Evolutionary conservation across 2,113 vertebrate genomes (phyloP).

Genomic region (Morone chrysops): DNA sequence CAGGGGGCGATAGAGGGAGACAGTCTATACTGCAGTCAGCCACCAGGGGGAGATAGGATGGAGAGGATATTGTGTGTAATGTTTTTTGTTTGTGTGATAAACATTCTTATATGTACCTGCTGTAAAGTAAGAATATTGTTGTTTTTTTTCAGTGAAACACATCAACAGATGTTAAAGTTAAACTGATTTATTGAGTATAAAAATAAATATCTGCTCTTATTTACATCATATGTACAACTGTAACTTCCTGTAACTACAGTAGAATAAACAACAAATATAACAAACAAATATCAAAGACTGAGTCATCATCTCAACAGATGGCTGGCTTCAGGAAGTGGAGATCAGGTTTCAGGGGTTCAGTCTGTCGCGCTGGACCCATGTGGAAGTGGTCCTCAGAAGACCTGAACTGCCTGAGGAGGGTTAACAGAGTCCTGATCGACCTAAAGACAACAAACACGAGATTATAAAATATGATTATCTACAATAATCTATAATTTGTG

Average conservation of each 20-base stretch:
- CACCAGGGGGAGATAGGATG: too few species aligned
- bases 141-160: too few species aligned
- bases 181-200: constrained; percentile 48
- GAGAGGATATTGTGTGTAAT: too few species aligned
- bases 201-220: constrained; percentile 41
- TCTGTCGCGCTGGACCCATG: not conserved
- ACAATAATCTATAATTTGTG: too few species aligned
- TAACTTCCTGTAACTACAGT: not conserved
- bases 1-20: too few species aligned
- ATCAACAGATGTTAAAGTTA: too few species aligned
- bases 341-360: not conserved
- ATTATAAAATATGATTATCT: too few species aligned
- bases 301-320: not conserved
- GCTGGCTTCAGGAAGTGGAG: not conserved
- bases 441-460: constrained; percentile 12
- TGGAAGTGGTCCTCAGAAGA: constrained; percentile 33
- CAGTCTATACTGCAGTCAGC: too few species aligned
- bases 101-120: too few species aligned
- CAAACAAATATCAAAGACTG: too few species aligned
- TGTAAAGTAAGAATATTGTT: too few species aligned
- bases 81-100: too few species aligned
- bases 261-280: not conserved
- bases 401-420: not conserved
- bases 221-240: constrained; percentile 44
- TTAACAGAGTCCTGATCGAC: not conserved